A percentile compares a stretch with the other conserved stretches of the same genome.
phyloP scores from a whole-genome alignment of 2,113 vertebrate genomes.

The Mixornis gularis region DNA sequence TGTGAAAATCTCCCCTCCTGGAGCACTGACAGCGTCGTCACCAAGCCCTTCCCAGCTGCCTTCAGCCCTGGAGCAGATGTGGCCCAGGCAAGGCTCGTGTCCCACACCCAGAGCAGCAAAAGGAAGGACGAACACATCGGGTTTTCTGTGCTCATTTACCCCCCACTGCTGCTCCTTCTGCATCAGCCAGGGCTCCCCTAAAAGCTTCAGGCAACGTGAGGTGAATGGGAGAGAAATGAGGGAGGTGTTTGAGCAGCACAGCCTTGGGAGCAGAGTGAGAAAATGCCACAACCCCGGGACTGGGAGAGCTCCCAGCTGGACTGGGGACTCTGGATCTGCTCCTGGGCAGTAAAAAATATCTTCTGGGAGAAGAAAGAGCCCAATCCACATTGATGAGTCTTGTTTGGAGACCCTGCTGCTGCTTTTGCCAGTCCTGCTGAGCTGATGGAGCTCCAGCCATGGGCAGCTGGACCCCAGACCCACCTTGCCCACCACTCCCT shows the following conservation, averaged over 20 bases:
- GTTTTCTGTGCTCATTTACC: background rate
- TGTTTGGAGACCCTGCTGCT: background rate
- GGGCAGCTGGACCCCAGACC: background rate
- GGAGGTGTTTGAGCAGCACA: background rate
- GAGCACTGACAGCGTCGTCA: background rate
- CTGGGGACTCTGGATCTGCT: background rate
- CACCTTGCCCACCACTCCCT: background rate
- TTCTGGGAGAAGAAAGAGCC: background rate
- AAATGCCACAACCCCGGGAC: background rate
- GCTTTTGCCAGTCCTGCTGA: rapidly evolving
- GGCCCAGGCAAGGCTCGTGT: rapidly evolving
- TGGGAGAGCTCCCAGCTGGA: background rate
- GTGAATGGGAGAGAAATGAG: background rate
- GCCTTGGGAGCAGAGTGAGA: background rate
- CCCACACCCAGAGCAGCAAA: background rate
- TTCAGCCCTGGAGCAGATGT: rapidly evolving
- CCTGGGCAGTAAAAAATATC: background rate
- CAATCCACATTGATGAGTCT: rapidly evolving
- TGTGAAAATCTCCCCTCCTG: background rate
- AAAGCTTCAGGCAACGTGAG: background rate
- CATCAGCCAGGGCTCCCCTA: background rate
- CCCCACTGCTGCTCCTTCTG: background rate
- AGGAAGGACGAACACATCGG: background rate
- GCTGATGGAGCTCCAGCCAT: rapidly evolving
- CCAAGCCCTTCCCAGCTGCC: background rate